These are phyloP conservation scores for Ericerus pela DNA, from an alignment of 1,140 invertebrate genomes.

Conservation along the genomic window DNA sequence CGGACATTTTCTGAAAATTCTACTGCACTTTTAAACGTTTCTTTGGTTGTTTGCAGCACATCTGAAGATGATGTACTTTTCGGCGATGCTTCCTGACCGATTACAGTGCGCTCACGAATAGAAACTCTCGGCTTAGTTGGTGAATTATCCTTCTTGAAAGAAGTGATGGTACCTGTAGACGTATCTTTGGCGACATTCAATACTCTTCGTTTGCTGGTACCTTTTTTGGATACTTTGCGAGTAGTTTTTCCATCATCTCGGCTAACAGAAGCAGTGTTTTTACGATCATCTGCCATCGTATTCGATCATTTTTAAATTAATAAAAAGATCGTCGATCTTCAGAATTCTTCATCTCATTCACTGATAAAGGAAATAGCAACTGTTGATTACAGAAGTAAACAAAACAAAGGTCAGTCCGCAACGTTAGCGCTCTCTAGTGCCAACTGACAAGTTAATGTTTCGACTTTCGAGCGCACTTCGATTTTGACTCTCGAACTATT, in stretches of 20 bases:
- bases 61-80: neutral
- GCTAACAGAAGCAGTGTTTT: neutral
- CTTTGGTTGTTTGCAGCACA: neutral
- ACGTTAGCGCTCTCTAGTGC: no score
- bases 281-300: neutral
- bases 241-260: neutral
- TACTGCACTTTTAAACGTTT: neutral
- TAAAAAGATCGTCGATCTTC: no score
- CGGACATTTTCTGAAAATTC: constrained; percentile 15
- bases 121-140: neutral
- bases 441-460: no score
- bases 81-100: constrained; percentile 13
- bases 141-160: neutral
- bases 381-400: no score
- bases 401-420: no score
- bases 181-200: constrained; percentile 1
- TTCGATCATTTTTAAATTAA: neutral
- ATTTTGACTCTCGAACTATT: no score
- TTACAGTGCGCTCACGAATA: constrained; percentile 15
- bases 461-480: no score
- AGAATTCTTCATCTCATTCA: no score
- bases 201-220: neutral
- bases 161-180: neutral
- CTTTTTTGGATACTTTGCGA: neutral
- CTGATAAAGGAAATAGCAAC: no score